Base-by-base conservation (phyloP, 2,888 invertebrate species). In the Dryobotodes eremita region DNA sequence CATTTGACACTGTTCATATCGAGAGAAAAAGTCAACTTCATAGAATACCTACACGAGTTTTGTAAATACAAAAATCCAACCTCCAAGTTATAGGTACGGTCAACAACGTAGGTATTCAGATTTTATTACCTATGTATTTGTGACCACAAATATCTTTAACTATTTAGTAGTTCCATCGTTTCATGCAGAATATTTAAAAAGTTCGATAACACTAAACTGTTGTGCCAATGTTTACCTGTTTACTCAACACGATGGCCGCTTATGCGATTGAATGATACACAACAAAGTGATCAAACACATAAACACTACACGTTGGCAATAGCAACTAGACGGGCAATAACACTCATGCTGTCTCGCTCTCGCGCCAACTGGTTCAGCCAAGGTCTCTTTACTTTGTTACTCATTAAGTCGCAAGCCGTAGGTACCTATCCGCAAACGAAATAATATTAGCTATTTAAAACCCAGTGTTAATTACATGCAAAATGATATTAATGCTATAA, bases 291-390 rank as follows among this genome's bases (percentile, higher is more conserved):
- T 81, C 70, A 79, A 74, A 79, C 64, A 57, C 62, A 64, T 62
- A 80, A 79, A 84, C 70, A 77, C 42, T 69, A 77, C 62, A 72
- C 68, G 62, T 66, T 73, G 70, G 74, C 80, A 79, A 70, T 72
- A 75, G 77, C 64, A 82, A 76, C 79, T 77, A 72, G 77, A 75
- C 84, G 89, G 90, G 86, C 86, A 88, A 79, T 84, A 82, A 87
- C 86, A 87, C 48, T 77, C 61, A 66, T 75, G 83, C 77, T 73
- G 74, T 91, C 91, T 82, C 86, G 69, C 65, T 88, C 77, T 66
- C 77, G 50, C 82, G 64, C 61, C 23, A 68, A 82, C 77, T 75
- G 36, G 75, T 85, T 77, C 71, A 75, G 31, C 74, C 71, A 81
- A 85, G 62, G 69, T 75, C 72, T 42, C 42, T 42, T 36, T 36